Conservation (phyloP, 1,140 invertebrate species). For the Paracyclopina nana region DNA sequence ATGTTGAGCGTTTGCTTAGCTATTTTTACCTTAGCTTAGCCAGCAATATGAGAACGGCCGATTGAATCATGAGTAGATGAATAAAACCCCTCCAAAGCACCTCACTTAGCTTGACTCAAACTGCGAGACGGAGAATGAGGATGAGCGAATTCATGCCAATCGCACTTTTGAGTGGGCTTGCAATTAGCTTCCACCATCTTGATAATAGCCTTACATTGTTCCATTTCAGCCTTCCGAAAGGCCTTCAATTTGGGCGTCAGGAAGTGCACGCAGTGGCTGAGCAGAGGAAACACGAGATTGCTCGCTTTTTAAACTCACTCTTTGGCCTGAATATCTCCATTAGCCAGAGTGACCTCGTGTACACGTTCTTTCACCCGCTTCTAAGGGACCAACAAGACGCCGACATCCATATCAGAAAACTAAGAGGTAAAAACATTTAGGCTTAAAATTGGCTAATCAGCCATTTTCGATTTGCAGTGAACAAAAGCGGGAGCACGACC, state of each 20-base stretch:
- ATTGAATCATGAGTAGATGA: no score
- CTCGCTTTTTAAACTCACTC: slow-evolving; percentile 61
- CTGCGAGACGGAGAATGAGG: no score
- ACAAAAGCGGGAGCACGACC: neutral
- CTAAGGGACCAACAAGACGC: slow-evolving; percentile 59
- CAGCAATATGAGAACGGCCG: no score
- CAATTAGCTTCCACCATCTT: no score
- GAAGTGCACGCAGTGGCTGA: slow-evolving; percentile 88
- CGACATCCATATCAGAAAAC: slow-evolving; percentile 37
- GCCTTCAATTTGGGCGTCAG: slow-evolving; percentile 64
- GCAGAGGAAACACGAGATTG: slow-evolving; percentile 60
- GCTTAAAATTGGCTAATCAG: neutral
- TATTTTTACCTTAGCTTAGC: no score
- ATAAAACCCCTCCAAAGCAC: no score
- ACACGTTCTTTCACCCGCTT: slow-evolving; percentile 93
- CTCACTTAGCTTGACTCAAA: no score
- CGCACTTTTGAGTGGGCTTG: no score
- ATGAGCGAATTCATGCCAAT: no score
- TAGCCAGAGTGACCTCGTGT: slow-evolving; percentile 81
- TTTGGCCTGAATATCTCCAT: slow-evolving; percentile 62
- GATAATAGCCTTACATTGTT: slow-evolving; percentile 21
- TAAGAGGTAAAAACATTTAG: slow-evolving; percentile 31
- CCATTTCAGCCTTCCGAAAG: slow-evolving; percentile 43
- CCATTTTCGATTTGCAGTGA: neutral
- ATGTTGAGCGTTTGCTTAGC: no score